phyloP scores from a whole-genome alignment of 2,888 invertebrate species.

The Heteromyza rotundicornis region DNA sequence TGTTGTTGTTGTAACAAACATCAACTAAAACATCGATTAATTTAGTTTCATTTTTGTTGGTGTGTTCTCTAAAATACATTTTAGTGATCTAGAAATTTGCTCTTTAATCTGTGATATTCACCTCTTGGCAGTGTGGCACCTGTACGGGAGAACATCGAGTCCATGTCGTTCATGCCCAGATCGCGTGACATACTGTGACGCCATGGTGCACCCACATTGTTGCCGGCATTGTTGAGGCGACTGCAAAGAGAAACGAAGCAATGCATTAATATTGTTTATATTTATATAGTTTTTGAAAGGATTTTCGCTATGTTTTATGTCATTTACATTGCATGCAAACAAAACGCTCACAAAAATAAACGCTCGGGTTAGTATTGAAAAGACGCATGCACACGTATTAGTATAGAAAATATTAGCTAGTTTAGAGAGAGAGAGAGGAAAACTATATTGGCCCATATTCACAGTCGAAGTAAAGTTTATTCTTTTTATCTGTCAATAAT shows the following conservation, averaged over 20 bases:
- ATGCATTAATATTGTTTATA: neutral
- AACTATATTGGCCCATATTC: too few relatives aligned
- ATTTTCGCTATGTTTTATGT: too few relatives aligned
- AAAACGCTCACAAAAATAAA: too few relatives aligned
- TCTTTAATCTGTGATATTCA: conserved; percentile 66
- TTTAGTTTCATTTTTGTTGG: conserved; percentile 26
- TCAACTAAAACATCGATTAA: conserved; percentile 16
- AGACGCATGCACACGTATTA: too few relatives aligned
- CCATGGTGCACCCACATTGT: conserved; percentile 64
- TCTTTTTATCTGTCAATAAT: too few relatives aligned
- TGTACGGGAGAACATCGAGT: conserved; percentile 72
- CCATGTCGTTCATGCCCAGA: conserved; percentile 74
- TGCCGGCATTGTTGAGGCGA: conserved; percentile 52
- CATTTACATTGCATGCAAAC: too few relatives aligned
- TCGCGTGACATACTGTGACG: conserved; percentile 72
- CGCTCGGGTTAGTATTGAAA: too few relatives aligned
- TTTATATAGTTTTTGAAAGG: neutral
- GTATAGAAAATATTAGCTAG: too few relatives aligned
- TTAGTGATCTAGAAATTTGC: conserved; percentile 62
- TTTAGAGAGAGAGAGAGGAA: too few relatives aligned
- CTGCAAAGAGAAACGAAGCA: conserved; percentile 39
- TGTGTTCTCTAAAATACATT: conserved; percentile 31
- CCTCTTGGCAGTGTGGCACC: conserved; percentile 73
- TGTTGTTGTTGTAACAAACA: conserved; percentile 7
- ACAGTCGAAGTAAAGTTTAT: too few relatives aligned